Base-by-base conservation (phyloP, 1,140 invertebrate species). In the Oncopodura yosiiana region DNA sequence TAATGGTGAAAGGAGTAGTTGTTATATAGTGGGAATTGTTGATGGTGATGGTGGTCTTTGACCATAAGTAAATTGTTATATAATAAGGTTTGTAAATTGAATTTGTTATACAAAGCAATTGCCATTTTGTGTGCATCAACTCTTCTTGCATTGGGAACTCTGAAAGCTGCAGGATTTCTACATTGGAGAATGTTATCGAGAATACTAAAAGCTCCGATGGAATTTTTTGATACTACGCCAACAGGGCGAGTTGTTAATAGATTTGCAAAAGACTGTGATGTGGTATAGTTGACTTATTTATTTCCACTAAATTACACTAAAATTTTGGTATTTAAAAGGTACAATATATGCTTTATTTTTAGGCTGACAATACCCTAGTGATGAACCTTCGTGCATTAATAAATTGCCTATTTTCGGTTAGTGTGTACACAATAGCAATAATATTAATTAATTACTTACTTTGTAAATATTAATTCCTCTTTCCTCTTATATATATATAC, bases 151-250 rank as follows among this genome's bases (percentile, higher is more conserved):
- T 38, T 74, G 19, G 73, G 71, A 53, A 75, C 80, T 58, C 74
- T 88, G 69, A 75, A 75, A 65, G 84, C 83, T 58, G 81, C 84
- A 63, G 63, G 65, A 58, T 63, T 65, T 65, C 70, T 86, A 61
- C 83, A 85, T 69, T 71, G 74, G 60, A 70, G 71, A 44, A 70
- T 88, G 65, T 78, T 94, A 50, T 69, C 70, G 55, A 77, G 81
- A 66, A 65, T 76, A 24, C 59, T 79, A 18, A 78, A 78, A 60
- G 77, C 78, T 61, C 87, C 87, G 37, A 78, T 79, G 73, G 69
- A 75, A 60, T 90, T 91, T 75, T 92, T 87, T 76, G 88, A 93
- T 71, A 80, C 84, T 62, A 90, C 87, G 62, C 87, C 88, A 41
- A 68, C 83, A 54, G 88, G 88, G 66, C 77, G 88, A 66, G 79